phyloP scores from a whole-genome alignment of 30 jellyfish, hydroid and myxozoan species.

The Pseudorhiza aurosa region DNA sequence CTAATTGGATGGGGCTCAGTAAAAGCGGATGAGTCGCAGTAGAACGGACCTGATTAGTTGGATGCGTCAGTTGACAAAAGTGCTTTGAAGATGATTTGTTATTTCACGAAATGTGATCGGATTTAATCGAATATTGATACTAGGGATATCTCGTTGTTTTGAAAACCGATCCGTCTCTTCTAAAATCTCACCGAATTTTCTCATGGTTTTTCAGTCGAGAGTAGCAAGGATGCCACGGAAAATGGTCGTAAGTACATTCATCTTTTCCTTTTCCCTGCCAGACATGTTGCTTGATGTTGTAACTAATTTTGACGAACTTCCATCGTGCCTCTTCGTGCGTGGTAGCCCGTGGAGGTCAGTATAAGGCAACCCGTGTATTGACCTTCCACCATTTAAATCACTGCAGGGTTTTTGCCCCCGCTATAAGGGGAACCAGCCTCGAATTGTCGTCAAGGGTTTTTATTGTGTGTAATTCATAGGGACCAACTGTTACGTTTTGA shows the following conservation, averaged over 20 bases:
- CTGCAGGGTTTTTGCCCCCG: too few relatives aligned
- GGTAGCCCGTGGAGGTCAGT: too few relatives aligned
- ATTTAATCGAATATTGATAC: neutral
- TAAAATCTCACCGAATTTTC: neutral
- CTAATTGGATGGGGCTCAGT: conserved; percentile 64
- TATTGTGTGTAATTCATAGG: too few relatives aligned
- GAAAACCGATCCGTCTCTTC: neutral
- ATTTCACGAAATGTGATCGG: neutral
- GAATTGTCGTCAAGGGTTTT: too few relatives aligned
- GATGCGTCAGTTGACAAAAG: neutral
- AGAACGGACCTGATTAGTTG: conserved; percentile 6
- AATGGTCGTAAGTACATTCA: neutral
- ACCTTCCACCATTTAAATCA: too few relatives aligned
- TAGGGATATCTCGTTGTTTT: neutral
- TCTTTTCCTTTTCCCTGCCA: too few relatives aligned
- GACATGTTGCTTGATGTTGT: too few relatives aligned
- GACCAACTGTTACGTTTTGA: too few relatives aligned
- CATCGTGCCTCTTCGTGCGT: too few relatives aligned
- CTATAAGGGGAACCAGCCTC: too few relatives aligned
- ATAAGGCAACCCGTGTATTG: too few relatives aligned
- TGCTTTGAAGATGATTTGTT: neutral
- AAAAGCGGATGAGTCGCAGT: neutral
- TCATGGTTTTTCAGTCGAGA: neutral
- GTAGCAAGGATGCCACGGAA: neutral
- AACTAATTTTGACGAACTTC: too few relatives aligned